Evolutionary conservation across 2,797 vertebrate genomes (phyloP), one percentile per base, ranked within the genome.

Genomic region (Ispidina picta): DNA sequence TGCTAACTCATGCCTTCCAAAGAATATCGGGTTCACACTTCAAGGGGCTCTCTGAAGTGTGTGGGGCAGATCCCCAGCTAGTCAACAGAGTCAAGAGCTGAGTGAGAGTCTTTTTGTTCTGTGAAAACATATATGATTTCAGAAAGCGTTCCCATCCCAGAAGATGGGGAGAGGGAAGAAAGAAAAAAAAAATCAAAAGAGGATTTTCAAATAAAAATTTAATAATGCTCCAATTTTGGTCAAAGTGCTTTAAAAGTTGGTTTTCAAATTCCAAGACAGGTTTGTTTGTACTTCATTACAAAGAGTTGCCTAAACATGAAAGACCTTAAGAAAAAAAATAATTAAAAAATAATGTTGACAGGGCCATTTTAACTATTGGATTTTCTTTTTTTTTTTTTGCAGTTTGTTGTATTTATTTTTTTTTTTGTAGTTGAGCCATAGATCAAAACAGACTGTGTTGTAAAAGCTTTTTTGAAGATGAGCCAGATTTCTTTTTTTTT

Each of bases 401-500:
- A 39, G 37, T 39, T 15, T 39, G 37, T 39, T 39, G 37, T 39
- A 39, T 29, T 37, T 41, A 9, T 59, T 62, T 71, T 62, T 71
- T 62, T 33, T 91, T 23, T 54, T 35, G 1, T 15, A 84, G 37
- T 56, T 77, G 25, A 89, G 56, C 16, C 44, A 91, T 18, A 82
- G 77, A 93, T 95, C 90, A 96, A 92, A 95, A 79, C 81, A 76
- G 65, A 83, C 26, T 58, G 35, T 59, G 44, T 35, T 94, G 33
- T 83, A 94, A 95, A 94, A 94, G 79, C 76, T 76, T 93, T 94
- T 94, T 86, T 95, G 91, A 95, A 92, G 92, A 94, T 39, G 15
- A 83, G 83, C 78, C 93, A 95, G 71, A 46, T 86, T 89, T 68
- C 52, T 65, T 89, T 89, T 29, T 52, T 56, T 88, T 63, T 86